These are phyloP conservation scores for Gonocerus acuteangulatus DNA, from an alignment of 2,888 invertebrate species.

Conservation along the genomic window DNA sequence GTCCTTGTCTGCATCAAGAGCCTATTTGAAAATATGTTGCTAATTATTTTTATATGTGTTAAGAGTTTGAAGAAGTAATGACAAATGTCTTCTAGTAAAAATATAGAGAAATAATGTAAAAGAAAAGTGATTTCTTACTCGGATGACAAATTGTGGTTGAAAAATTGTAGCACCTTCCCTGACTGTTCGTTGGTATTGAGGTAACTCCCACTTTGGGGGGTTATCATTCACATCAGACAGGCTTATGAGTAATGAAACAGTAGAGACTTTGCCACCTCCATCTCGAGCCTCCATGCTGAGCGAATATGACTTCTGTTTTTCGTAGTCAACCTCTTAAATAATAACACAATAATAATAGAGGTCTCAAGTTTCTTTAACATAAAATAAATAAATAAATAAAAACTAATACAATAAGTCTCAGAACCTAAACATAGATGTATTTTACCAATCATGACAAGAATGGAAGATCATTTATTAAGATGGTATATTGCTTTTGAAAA, in stretches of 20 bases:
- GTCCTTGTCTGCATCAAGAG: conserved; percentile 66
- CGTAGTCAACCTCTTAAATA: conserved; percentile 57
- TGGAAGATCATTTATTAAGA: too few relatives aligned
- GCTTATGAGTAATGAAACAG: conserved; percentile 62
- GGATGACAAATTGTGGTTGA: conserved; percentile 69
- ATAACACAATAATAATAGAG: neutral
- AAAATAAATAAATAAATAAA: too few relatives aligned
- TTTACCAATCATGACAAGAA: too few relatives aligned
- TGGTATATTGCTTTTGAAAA: too few relatives aligned
- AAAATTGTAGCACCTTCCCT: conserved; percentile 68
- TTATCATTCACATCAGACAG: conserved; percentile 72
- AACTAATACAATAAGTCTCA: too few relatives aligned
- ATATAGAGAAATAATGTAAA: too few relatives aligned
- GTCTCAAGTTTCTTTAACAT: too few relatives aligned
- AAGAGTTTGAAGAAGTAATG: neutral
- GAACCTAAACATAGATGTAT: too few relatives aligned
- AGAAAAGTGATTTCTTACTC: conserved; percentile 45
- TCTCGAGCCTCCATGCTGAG: conserved; percentile 72
- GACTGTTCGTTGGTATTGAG: conserved; percentile 65
- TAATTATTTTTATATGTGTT: neutral
- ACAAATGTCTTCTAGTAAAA: too few relatives aligned
- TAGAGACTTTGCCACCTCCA: conserved; percentile 65
- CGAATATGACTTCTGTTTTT: conserved; percentile 70
- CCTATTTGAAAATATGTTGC: conserved; percentile 49
- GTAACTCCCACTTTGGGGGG: conserved; percentile 59